Conservation (phyloP, 2,113 vertebrate genomes). For the Merops nubicus region DNA sequence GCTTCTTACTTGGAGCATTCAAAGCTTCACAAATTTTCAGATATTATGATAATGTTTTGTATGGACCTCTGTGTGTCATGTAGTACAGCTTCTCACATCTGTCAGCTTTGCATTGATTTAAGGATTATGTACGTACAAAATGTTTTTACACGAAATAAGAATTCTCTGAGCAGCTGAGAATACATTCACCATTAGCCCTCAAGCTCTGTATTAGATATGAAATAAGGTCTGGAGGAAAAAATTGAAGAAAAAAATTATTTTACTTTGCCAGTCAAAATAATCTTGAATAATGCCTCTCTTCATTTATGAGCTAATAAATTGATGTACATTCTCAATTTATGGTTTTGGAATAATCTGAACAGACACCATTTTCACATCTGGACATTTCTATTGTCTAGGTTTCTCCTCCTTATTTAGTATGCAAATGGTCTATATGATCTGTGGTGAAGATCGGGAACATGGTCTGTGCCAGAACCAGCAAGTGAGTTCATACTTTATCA, state of each 20-base stretch:
- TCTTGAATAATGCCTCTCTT: neutral
- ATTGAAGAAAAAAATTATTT: neutral
- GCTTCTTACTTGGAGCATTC: neutral
- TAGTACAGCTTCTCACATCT: neutral
- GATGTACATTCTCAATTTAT: neutral
- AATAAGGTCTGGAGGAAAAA: neutral
- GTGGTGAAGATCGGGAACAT: neutral
- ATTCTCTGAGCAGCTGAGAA: neutral
- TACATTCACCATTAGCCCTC: neutral
- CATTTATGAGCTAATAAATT: neutral
- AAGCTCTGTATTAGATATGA: neutral
- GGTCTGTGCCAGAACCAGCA: neutral
- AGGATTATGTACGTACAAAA: neutral
- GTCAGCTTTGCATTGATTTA: neutral
- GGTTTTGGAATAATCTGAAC: neutral
- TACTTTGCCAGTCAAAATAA: neutral
- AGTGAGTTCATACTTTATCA: neutral
- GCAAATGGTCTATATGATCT: neutral
- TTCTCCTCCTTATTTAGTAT: neutral
- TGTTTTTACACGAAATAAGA: neutral
- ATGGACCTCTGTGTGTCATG: neutral
- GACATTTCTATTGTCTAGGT: neutral
- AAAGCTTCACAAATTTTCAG: neutral
- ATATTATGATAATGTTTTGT: neutral
- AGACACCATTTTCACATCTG: neutral